Evolutionary conservation across 1,140 invertebrate species (phyloP), one percentile per base, ranked within the genome.

Genomic region (Drosophila aff.): DNA sequence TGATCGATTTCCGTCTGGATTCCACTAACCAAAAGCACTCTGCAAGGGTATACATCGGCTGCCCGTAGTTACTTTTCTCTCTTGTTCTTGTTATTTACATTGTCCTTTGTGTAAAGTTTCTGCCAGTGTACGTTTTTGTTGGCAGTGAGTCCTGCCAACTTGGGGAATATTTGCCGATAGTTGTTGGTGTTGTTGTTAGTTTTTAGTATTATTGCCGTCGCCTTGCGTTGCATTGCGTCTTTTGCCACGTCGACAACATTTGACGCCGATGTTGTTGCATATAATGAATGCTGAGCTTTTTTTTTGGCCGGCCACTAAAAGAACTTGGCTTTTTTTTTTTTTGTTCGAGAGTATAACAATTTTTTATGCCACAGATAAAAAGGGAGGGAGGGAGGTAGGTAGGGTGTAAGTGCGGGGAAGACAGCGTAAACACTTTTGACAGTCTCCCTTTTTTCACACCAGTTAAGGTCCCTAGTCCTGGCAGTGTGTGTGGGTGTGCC

Each of bases 361-460:
- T 79, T 82, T 82, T 80, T 82, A 82, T 82, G 52, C 71, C 61
- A 60, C 55, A 82, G 82, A 86, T 85, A 81, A 52, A 49, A 43
- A 31, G 28, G 28, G 28, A 50, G 49, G 55, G 33, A 10, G 16
- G 31, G 60, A 46, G 21, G 40, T 40, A 38, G 33, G 11, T 31
- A 2, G 44, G 41, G 10, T 36, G 43, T 10, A 33, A 49, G 60
- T 36, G 43, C 21, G 40, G 40, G 23, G 10, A 40, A 60, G 53
- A 73, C 76, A 79, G 76, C 84, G 84, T 84, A 89, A 87, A 89
- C 84, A 87, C 77, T 89, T 87, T 89, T 87, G 84, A 87, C 84
- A 87, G 83, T 89, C 75, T 89, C 80, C 80, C 23, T 16, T 87
- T 87, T 81, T 87, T 84, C 84, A 83, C 81, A 69, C 85, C 81